Evolutionary conservation across 2,113 vertebrate species (phyloP), one percentile per base, ranked within the genome.

Genomic region (Oncorhynchus tshawytscha): DNA sequence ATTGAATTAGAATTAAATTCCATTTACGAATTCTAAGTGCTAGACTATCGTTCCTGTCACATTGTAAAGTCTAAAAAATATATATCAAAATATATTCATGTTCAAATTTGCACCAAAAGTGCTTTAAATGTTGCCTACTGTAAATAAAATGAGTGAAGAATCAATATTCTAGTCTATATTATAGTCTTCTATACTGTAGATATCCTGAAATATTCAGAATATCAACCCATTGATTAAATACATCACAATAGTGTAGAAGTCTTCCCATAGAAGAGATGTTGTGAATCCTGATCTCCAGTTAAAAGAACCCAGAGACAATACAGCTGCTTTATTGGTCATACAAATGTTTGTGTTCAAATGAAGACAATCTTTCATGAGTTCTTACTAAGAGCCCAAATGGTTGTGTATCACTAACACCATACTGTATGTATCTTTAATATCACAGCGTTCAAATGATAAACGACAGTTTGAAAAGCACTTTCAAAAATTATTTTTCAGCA

Each of bases 281-380:
- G 11, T 12, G 57, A 76, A 76, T 60, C 15, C 5, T 16, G 16
- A 54, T 45, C 39, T 45, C 8, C 8, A 45, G 39, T 54, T 54
- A 54, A 54, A 54, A 25, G 3, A 75, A 71, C 71, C 62, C 74
- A 71, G 76, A 88, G 81, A 88, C 85, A 51, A 22, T 76, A 70
- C 25, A 70, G 15, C 92, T 94, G 93, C 93, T 94, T 94, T 94
- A 94, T 94, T 94, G 90, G 93, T 93, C 93, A 94, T 92, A 94
- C 94, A 94, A 94, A 94, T 91, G 89, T 92, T 93, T 91, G 92
- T 94, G 92, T 92, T 94, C 92, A 94, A 94, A 94, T 94, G 90
- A 94, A 94, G 92, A 94, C 92, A 94, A 93, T 93, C 91, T 91
- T 94, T 93, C 91, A 92, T 91, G 91, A 92, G 89, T 92, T 93